Conservation (phyloP, 2,888 invertebrate species). For the Sympetrum striolatum region DNA sequence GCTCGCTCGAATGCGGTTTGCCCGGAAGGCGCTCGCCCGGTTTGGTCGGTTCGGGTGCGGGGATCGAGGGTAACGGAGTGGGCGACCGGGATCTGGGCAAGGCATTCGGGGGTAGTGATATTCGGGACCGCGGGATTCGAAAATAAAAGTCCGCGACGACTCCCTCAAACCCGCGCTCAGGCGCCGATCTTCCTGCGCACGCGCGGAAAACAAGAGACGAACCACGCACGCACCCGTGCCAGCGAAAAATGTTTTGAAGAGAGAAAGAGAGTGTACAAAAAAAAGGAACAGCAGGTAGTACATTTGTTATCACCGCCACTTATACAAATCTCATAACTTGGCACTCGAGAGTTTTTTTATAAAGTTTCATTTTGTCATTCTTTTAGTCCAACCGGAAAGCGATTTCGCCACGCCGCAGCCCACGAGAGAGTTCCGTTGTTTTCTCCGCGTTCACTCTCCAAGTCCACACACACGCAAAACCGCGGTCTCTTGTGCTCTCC, state of each 20-base stretch:
- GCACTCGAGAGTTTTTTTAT: conserved; percentile 6
- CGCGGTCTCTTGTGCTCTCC: background rate
- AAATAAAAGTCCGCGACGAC: too few relatives aligned
- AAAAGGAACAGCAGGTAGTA: conserved; percentile 34
- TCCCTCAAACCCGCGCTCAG: too few relatives aligned
- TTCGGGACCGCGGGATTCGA: too few relatives aligned
- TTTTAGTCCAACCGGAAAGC: background rate
- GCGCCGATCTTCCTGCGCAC: too few relatives aligned
- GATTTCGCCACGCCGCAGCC: background rate
- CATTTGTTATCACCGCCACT: conserved; percentile 30
- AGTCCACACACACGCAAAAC: background rate
- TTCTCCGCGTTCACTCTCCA: background rate
- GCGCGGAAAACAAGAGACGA: background rate
- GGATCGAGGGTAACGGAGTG: too few relatives aligned
- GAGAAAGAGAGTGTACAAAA: conserved; percentile 1
- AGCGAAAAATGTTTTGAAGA: background rate
- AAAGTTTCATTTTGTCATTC: background rate
- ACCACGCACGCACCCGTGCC: background rate
- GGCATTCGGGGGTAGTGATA: too few relatives aligned
- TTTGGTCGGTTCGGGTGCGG: too few relatives aligned
- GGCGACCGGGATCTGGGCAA: too few relatives aligned
- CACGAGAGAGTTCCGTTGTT: background rate
- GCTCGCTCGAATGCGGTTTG: too few relatives aligned
- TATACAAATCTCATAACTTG: conserved; percentile 29
- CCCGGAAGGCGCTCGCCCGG: too few relatives aligned